phyloP scores from a whole-genome alignment of 2,797 vertebrate genomes.

The Thripadectes ignobilis region DNA sequence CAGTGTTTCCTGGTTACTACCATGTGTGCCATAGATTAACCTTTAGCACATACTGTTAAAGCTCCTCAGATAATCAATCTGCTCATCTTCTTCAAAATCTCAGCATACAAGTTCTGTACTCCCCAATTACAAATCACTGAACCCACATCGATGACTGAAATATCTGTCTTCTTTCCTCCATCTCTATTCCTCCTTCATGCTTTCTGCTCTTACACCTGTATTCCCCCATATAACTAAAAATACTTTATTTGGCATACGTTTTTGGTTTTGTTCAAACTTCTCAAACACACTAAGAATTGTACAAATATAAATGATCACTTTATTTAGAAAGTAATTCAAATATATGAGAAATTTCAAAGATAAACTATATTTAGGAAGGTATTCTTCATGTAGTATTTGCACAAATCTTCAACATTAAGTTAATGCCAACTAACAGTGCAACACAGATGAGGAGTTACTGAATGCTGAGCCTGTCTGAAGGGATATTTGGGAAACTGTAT shows the following conservation, averaged over 20 bases:
- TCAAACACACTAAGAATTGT: not conserved
- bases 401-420: not conserved
- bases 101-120: not conserved
- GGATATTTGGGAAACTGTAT: not conserved
- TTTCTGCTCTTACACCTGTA: not conserved
- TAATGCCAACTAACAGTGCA: not conserved
- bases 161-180: not conserved
- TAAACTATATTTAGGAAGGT: not conserved
- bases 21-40: not conserved
- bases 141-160: not conserved
- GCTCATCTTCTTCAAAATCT: not conserved
- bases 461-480: not conserved
- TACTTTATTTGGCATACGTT: not conserved
- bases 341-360: not conserved
- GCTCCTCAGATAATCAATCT: not conserved
- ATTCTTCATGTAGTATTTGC: not conserved
- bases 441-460: not conserved
- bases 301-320: not conserved
- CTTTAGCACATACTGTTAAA: not conserved
- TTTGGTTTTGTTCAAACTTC: not conserved
- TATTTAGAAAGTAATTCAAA: not conserved
- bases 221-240: not conserved
- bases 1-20: not conserved
- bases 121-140: not conserved
- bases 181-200: not conserved